Evolutionary conservation across 1,140 invertebrate species (phyloP), one percentile per base, ranked within the genome.

Genomic region (Gryllus bimaculatus): DNA sequence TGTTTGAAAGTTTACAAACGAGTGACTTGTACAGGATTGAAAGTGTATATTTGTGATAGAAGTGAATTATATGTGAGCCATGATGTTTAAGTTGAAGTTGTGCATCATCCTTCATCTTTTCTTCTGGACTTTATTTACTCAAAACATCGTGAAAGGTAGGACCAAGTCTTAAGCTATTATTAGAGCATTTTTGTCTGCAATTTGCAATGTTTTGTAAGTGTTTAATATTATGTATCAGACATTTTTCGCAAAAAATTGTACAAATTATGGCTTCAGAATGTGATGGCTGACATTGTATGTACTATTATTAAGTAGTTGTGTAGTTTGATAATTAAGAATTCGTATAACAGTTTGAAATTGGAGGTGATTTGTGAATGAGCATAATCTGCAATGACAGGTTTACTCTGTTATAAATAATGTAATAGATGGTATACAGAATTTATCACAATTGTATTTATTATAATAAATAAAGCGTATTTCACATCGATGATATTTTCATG

Each of bases 391-490:
- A 13, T 66, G 54, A 66, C 18, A 66, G 54, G 54, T 66, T 66
- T 18, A 10, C 18, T 3, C 54, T 66, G 54, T 66, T 66, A 66
- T 13, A 66, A 13, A 18, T 66, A 18, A 10, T 66, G 54, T 66
- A 66, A 13, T 39, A 39, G 26, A 39, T 66, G 54, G 54, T 66
- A 66, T 13, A 66, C 10, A 66, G 10, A 66, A 66, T 66, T 66
- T 13, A 66, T 13, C 54, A 66, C 54, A 66, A 66, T 66, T 66
- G 54, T 66, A 66, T 66, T 66, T 66, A 66, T 66, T 66, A 66
- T 66, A 66, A 66, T 66, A 66, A 66, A 66, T 66, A 66, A 66
- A 66, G 54, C 54, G 54, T 66, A 66, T 66, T 66, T 66, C 54
- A 66, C 54, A 10, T 66, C 54, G 54, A 66, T 18, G 18, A 66